phyloP scores from a whole-genome alignment of 1,140 invertebrate species.

The Leguminivora glycinivorella region DNA sequence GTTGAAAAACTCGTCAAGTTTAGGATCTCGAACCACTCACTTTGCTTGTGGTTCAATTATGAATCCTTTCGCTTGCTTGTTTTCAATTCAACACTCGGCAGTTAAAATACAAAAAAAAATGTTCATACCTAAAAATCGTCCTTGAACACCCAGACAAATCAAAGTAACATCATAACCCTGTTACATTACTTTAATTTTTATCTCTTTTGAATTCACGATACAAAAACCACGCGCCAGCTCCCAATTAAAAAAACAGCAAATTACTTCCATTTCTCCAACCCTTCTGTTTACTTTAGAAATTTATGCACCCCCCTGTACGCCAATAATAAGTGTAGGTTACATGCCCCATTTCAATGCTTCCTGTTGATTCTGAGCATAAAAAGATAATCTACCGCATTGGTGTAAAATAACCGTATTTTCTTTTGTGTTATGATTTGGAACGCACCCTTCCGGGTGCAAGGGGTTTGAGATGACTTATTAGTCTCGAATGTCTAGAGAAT shows the following conservation, averaged over 20 bases:
- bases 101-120: no score
- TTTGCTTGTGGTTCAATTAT: no score
- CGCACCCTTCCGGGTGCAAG: constrained; percentile 49
- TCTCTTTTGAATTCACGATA: background rate
- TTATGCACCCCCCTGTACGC: constrained; percentile 74
- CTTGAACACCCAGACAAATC: background rate
- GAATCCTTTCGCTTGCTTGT: no score
- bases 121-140: no score
- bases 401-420: constrained; percentile 77
- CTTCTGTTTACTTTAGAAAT: constrained; percentile 70
- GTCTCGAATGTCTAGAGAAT: constrained; percentile 37
- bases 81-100: no score
- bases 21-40: no score
- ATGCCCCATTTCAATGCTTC: constrained; percentile 76
- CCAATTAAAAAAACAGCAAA: constrained; percentile 64
- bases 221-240: background rate
- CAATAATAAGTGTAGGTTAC: constrained; percentile 77
- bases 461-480: constrained; percentile 16
- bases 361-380: constrained; percentile 77
- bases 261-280: constrained; percentile 62
- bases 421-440: constrained; percentile 70
- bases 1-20: no score
- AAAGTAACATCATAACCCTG: background rate
- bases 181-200: background rate
- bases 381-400: constrained; percentile 77